phyloP scores from a whole-genome alignment of 2,797 vertebrate genomes.

The Ctenopoma multispine region DNA sequence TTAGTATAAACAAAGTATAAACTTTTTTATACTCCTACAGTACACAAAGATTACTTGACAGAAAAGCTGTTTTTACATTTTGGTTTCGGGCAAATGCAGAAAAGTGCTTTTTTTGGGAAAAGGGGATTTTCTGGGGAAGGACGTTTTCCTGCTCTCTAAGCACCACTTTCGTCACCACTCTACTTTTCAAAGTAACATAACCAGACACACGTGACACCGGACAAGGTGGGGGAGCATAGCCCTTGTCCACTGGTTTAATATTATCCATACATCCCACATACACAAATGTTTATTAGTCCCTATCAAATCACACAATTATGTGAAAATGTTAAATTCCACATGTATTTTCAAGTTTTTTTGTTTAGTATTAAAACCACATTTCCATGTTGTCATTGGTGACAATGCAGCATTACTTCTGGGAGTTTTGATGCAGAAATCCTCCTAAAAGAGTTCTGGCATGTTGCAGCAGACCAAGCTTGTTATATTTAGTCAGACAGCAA shows the following conservation, averaged over 20 bases:
- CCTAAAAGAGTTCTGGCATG: conserved; percentile 73
- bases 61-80: not conserved
- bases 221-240: conserved; percentile 24
- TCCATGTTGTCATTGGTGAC: conserved; percentile 42
- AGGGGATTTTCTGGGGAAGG: conserved; percentile 52
- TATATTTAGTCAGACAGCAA: conserved; percentile 85
- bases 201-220: conserved; percentile 33
- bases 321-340: conserved; percentile 1
- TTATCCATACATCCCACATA: conserved; percentile 21
- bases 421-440: conserved; percentile 59
- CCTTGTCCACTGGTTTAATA: conserved; percentile 15
- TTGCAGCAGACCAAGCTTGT: conserved; percentile 75
- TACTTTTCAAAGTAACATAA: conserved; percentile 41
- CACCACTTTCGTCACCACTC: conserved; percentile 22
- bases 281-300: conserved; percentile 15
- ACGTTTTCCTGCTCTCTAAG: conserved; percentile 53
- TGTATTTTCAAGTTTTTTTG: not conserved
- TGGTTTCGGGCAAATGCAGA: conserved; percentile 57
- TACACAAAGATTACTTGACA: not conserved
- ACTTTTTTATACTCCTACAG: not conserved
- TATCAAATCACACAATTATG: conserved; percentile 16
- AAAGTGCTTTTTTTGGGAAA: conserved; percentile 64
- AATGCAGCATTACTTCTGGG: conserved; percentile 48
- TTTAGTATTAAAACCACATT: conserved; percentile 46
- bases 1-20: no score